Conservation (phyloP, 2,888 invertebrate species). For the Mayetiola destructor region DNA sequence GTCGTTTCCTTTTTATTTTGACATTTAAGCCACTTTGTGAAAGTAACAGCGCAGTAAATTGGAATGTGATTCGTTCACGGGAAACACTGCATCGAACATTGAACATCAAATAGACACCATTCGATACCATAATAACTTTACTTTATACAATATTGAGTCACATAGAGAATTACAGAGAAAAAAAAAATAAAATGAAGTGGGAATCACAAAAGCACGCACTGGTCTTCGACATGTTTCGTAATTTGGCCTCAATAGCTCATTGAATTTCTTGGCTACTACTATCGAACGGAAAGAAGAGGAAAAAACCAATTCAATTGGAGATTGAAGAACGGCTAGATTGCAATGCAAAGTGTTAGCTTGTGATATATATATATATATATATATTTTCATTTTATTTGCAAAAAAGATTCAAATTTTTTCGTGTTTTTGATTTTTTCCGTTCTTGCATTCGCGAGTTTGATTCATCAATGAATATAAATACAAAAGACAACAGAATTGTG, state of each 20-base stretch:
- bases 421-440: constrained; percentile 2
- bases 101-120: not conserved
- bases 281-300: no score
- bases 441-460: not conserved
- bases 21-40: constrained; percentile 10
- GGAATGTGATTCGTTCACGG: no score
- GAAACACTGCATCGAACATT: no score
- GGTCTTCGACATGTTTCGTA: constrained; percentile 10
- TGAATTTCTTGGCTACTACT: no score
- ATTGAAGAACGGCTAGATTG: no score
- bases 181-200: not conserved
- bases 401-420: no score
- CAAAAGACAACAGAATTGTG: not conserved
- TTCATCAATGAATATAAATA: not conserved
- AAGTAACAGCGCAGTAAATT: no score
- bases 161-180: not conserved
- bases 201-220: constrained; percentile 3
- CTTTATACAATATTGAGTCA: constrained; percentile 5
- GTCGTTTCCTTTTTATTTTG: constrained; percentile 12
- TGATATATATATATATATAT: no score
- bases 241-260: constrained; percentile 8
- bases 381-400: no score
- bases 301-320: no score
- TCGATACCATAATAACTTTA: no score
- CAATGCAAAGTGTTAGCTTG: no score